These are phyloP conservation scores for Epinephelus coioides DNA, from an alignment of 2,797 vertebrate genomes.

Conservation along the genomic window DNA sequence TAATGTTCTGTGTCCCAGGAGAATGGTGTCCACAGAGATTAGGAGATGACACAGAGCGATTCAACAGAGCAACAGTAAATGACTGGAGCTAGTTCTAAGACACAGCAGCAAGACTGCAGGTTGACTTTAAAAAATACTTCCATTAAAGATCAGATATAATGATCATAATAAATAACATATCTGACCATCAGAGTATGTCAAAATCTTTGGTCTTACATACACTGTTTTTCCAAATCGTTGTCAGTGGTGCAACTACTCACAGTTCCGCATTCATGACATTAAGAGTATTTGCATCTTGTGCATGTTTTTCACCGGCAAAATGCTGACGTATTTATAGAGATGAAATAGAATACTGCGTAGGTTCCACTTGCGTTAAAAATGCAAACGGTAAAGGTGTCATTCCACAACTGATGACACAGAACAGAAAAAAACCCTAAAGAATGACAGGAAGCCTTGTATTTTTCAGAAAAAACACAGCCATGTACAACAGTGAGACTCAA, in stretches of 20 bases:
- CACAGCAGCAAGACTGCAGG: background rate
- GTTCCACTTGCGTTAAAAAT: background rate
- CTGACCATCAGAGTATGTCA: too few relatives aligned
- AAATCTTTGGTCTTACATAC: background rate
- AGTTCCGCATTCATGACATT: background rate
- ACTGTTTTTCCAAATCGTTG: background rate
- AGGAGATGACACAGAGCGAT: slow-evolving; percentile 13
- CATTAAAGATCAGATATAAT: background rate
- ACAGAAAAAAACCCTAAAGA: background rate
- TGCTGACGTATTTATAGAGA: too few relatives aligned
- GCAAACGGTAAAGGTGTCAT: background rate
- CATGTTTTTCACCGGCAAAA: background rate
- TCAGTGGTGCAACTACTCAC: background rate
- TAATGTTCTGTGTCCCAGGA: slow-evolving; percentile 42
- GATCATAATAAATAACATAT: background rate
- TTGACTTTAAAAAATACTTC: background rate
- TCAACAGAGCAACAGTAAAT: slow-evolving; percentile 14
- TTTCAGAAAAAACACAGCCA: background rate
- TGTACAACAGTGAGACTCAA: background rate
- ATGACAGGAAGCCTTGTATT: background rate
- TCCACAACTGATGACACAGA: background rate
- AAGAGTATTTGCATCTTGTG: background rate
- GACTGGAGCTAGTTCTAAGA: background rate
- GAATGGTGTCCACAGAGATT: slow-evolving; percentile 36
- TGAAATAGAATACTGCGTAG: too few relatives aligned